These are phyloP conservation scores for Microcebus ravelobensis DNA, from an alignment of 2,113 vertebrate genomes.

Conservation along the genomic window DNA sequence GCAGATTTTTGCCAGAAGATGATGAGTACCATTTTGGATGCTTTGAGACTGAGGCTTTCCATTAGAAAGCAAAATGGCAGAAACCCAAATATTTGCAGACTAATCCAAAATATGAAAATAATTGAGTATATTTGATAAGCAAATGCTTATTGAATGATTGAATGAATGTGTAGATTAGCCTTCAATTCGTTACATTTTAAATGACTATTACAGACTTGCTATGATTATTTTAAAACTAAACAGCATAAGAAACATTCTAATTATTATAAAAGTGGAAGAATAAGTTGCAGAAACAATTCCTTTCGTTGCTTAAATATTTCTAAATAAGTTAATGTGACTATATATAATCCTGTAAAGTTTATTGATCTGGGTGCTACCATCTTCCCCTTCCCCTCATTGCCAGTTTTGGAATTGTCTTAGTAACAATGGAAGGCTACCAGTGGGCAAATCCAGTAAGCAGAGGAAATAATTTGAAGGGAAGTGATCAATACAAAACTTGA, in stretches of 20 bases:
- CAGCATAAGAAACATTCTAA: constrained; percentile 24
- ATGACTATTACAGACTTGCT: constrained; percentile 55
- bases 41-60: constrained; percentile 28
- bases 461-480: constrained; percentile 6
- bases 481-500: background rate
- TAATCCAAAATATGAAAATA: constrained; percentile 62
- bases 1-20: background rate
- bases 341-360: background rate
- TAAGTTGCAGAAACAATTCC: constrained; percentile 29
- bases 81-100: constrained; percentile 53
- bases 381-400: background rate
- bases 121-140: constrained; percentile 49
- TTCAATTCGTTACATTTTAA: constrained; percentile 65
- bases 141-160: constrained; percentile 39
- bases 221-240: constrained; percentile 63
- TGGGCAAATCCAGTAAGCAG: background rate
- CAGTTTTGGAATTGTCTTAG: background rate
- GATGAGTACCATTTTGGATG: background rate
- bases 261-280: constrained; percentile 48
- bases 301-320: constrained; percentile 49
- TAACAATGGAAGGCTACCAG: background rate
- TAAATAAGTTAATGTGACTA: background rate
- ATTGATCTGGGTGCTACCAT: background rate
- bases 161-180: constrained; percentile 51
- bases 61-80: constrained; percentile 45